Base-by-base conservation (phyloP, 2,797 vertebrate species). In the Aplochiton taeniatus region DNA sequence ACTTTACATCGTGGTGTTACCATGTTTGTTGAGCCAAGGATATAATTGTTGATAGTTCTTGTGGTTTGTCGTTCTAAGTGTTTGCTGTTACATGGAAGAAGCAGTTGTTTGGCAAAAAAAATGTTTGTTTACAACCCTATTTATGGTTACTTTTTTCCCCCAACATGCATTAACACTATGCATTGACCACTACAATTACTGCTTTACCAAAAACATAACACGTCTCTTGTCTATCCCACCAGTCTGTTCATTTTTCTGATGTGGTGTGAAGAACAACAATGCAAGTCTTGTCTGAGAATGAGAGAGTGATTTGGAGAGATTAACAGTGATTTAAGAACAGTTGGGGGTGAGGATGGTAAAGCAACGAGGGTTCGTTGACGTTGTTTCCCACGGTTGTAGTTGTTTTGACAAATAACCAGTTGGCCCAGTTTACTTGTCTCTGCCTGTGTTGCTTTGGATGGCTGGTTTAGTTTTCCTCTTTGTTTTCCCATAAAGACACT, bases 311-410 rank as follows among this genome's bases (percentile, higher is more conserved):
- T 66, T 48, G n/a, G 16, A 53, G 42, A 0, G 10, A 16, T 18
- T 58, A 48, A 11, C 10, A 14, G 46, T 10, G 46, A 48, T 48
- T 13, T 43, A 18, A 19, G 51, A 44, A 16, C 41, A 51, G 47
- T 31, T 17, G 50, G 4, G 31, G 11, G 17, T 18, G 58, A 54
- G 52, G 11, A 8, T 17, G 11, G 12, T 53, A 31, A 54, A 51
- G 42, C 8, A 54, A 71, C 60, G 65, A 69, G 72, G 53, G 69
- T 47, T 76, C 44, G 76, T 78, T 16, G 31, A n/a, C 13, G 60
- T 80, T 72, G 46, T 86, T 91, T 90, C 88, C 82, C 88, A 89
- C 80, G 73, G 80, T 77, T 54, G 17, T 55, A 19, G 49, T 53
- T 71, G 16, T 16, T 43, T 11, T 11, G 31, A 41, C 67, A 68